Conservation (phyloP, 2,888 invertebrate genomes). For the Ptycholaimellus sp. region DNA sequence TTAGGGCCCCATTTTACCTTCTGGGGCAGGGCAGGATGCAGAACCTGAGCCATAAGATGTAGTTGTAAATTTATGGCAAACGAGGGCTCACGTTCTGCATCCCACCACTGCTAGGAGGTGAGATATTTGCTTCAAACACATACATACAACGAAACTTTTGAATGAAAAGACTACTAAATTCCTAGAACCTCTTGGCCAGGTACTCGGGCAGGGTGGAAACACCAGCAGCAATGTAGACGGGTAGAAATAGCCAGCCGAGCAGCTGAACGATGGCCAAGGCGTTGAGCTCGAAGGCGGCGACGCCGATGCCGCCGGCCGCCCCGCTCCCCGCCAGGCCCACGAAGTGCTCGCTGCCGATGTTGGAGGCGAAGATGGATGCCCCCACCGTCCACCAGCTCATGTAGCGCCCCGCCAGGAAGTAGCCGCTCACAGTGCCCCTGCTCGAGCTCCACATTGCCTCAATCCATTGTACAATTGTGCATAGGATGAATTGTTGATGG, state of each 20-base stretch:
- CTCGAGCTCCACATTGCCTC: conserved; percentile 20
- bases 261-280: conserved; percentile 27
- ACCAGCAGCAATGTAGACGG: conserved; percentile 28
- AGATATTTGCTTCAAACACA: no score
- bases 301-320: conserved; percentile 27
- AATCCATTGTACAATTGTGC: background rate
- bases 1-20: no score
- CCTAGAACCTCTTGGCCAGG: conserved; percentile 29
- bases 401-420: conserved; percentile 30
- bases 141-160: no score
- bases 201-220: conserved; percentile 30
- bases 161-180: no score
- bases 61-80: no score
- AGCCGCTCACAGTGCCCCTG: conserved; percentile 26
- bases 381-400: conserved; percentile 33
- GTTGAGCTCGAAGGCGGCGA: conserved; percentile 9
- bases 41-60: no score
- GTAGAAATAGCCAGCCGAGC: conserved; percentile 30
- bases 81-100: no score
- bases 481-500: no score
- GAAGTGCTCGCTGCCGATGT: conserved; percentile 32
- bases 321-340: conserved; percentile 30
- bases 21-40: no score
- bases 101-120: no score
- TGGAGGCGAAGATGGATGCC: conserved; percentile 30